Base-by-base conservation (phyloP, 2,797 vertebrate species). In the Platalea minor region DNA sequence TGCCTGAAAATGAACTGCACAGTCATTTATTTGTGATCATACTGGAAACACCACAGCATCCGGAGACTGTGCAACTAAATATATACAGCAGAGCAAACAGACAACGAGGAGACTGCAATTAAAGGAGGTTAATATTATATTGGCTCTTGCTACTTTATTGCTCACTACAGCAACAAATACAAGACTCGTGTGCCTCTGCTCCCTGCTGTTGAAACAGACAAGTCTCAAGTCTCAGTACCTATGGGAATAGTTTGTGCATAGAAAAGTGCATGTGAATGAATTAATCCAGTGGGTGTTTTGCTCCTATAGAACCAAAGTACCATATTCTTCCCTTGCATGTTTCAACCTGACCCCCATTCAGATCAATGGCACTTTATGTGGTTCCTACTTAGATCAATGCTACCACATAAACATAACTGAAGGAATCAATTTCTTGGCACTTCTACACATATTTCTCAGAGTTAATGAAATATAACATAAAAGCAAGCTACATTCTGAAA, bases 91-190 rank as follows among this genome's bases (percentile, higher is more conserved):
- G 45, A 84, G 81, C 72, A 89, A 95, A 84, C 26, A 50, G 86
- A 80, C n/a, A 26, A 60, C 0, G 2, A 56, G 87, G 56, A 75
- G 68, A 41, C 2, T 87, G 96, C 93, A 95, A 96, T 98, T 97
- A 97, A 95, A 94, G 21, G n/a, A 97, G 95, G 89, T 95, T 97
- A 95, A 96, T 95, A 89, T 95, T 94, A 81, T 83, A 94, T 91
- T 60, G 54, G 46, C 60, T 92, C 21, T 85, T 89, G 41, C 78
- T 93, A 75, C 41, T 51, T 72, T 79, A 88, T 83, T 92, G 92
- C 90, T 97, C 91, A 75, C 84, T 91, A 93, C 94, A 94, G 73
- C 90, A 96, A 95, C 91, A 95, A 87, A 95, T 88, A 81, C 53
- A 64, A 75, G 51, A 63, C 59, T 75, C 2, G 0, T 3, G 15